Evolutionary conservation across 2,888 invertebrate genomes (phyloP).

Genomic region (Sympetrum striolatum): DNA sequence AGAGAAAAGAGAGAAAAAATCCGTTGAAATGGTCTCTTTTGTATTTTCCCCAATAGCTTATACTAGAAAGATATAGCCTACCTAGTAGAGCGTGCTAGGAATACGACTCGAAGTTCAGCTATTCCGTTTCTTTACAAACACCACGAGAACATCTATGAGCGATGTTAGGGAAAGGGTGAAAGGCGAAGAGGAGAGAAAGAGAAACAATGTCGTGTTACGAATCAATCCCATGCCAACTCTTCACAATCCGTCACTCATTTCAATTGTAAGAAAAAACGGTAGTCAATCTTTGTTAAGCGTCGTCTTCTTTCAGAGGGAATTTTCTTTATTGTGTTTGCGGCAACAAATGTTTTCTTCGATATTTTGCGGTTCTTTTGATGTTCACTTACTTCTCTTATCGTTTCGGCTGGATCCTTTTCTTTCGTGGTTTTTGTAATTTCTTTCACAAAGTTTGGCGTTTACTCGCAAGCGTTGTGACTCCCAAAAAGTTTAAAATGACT

Average conservation of each 20-base stretch:
- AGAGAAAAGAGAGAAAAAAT: not conserved
- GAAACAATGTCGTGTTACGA: not conserved
- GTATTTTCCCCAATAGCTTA: too few species aligned
- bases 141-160: not conserved
- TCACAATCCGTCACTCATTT: not conserved
- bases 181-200: not conserved
- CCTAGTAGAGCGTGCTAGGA: not conserved
- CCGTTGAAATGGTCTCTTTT: not conserved
- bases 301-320: not conserved
- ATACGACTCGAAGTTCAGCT: not conserved
- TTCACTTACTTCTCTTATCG: not conserved
- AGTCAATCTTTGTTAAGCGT: not conserved
- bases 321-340: not conserved
- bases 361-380: not conserved
- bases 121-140: not conserved
- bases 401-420: not conserved
- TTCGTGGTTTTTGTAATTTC: too few species aligned
- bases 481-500: too few species aligned
- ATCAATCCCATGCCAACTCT: not conserved
- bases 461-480: too few species aligned
- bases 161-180: not conserved
- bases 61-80: too few species aligned
- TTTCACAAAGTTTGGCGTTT: too few species aligned
- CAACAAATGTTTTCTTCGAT: not conserved
- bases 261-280: not conserved